These are phyloP conservation scores for Gnatocerus cornutus DNA, from an alignment of 2,888 invertebrate species.

Conservation along the genomic window DNA sequence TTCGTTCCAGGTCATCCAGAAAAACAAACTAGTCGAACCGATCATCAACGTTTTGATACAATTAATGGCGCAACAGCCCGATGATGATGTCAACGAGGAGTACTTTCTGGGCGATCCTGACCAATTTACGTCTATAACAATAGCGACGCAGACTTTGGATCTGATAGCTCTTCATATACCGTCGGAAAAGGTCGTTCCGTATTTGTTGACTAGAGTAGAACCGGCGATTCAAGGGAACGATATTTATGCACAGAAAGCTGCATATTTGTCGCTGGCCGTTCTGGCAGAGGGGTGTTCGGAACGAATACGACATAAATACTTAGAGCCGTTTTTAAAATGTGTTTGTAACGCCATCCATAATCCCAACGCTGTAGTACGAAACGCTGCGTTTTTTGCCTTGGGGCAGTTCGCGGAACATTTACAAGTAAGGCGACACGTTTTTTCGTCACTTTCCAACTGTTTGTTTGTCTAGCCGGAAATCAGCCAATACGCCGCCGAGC, in stretches of 20 bases:
- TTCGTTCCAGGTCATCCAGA: constrained; percentile 72
- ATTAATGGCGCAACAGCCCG: constrained; percentile 78
- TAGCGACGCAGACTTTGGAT: constrained; percentile 84
- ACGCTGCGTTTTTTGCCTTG: constrained; percentile 84
- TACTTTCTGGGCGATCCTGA: constrained; percentile 78
- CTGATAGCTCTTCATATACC: constrained; percentile 82
- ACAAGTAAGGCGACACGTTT: constrained; percentile 70
- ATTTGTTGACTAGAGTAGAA: constrained; percentile 78
- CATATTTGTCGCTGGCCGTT: constrained; percentile 82
- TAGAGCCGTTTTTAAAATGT: constrained; percentile 80
- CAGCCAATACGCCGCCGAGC: constrained; percentile 80
- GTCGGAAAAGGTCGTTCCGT: constrained; percentile 83
- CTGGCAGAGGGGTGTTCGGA: constrained; percentile 87
- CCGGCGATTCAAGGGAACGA: constrained; percentile 77
- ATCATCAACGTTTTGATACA: constrained; percentile 79
- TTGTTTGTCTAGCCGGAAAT: constrained; percentile 78
- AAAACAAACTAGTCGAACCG: constrained; percentile 81
- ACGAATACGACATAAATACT: constrained; percentile 81
- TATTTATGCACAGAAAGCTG: constrained; percentile 79
- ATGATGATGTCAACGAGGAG: constrained; percentile 78
- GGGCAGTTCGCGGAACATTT: constrained; percentile 88
- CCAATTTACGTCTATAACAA: constrained; percentile 77
- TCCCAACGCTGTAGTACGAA: constrained; percentile 77
- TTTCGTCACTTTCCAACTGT: neutral
- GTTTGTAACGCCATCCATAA: constrained; percentile 82